Conservation (phyloP, 2,888 invertebrate species). For the Apoda limacodes region DNA sequence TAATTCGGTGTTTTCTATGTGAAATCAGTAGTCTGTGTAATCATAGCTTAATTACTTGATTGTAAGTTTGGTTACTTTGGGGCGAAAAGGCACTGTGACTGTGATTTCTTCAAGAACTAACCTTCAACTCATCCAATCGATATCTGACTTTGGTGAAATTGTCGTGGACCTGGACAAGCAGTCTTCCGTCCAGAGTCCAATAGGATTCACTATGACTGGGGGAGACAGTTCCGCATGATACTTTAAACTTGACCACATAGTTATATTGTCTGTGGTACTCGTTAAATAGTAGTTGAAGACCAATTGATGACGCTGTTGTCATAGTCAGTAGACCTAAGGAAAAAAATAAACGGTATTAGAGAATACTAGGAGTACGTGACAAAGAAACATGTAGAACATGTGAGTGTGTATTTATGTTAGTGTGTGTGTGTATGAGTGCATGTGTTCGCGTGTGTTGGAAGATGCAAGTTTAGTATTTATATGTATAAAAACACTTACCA, state of each 20-base stretch:
- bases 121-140: conserved; percentile 38
- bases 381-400: too few relatives aligned
- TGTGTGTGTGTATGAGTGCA: too few relatives aligned
- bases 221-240: conserved; percentile 38
- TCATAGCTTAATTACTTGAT: too few relatives aligned
- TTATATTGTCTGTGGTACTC: conserved; percentile 35
- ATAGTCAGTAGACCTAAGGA: conserved; percentile 21
- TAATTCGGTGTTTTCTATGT: too few relatives aligned
- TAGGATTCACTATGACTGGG: conserved; percentile 33
- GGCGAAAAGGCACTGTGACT: background rate
- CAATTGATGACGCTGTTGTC: conserved; percentile 22
- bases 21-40: too few relatives aligned
- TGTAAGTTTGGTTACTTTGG: background rate
- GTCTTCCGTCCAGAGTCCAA: conserved; percentile 43
- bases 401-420: too few relatives aligned
- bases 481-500: too few relatives aligned
- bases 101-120: too few relatives aligned
- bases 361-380: too few relatives aligned
- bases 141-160: conserved; percentile 39
- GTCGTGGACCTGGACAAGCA: conserved; percentile 37
- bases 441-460: too few relatives aligned
- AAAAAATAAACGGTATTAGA: too few relatives aligned
- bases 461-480: too few relatives aligned
- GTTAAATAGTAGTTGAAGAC: conserved; percentile 42
- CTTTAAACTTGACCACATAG: conserved; percentile 40